These are phyloP conservation scores for Neosilurus mollespiculum DNA, from an alignment of 2,797 vertebrate genomes.

Conservation along the genomic window DNA sequence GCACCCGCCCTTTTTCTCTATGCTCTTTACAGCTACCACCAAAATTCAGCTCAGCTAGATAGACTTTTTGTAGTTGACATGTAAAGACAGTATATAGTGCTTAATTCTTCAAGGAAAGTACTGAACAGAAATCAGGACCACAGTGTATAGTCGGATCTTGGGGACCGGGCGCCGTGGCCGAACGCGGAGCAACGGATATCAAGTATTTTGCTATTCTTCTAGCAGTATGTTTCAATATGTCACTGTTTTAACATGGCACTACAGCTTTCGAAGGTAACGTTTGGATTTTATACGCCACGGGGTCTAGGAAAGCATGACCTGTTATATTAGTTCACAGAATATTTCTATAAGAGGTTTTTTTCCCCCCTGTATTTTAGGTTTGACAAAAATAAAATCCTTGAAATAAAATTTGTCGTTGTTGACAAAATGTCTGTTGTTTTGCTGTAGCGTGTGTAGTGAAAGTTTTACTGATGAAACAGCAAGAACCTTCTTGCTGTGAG, in stretches of 20 bases:
- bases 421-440: slow-evolving; percentile 54
- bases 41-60: slow-evolving; percentile 67
- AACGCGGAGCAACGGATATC: slow-evolving; percentile 65
- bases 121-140: slow-evolving; percentile 66
- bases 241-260: slow-evolving; percentile 67
- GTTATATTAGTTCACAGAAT: slow-evolving; percentile 68
- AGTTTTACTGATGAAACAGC: background rate
- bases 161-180: slow-evolving; percentile 62
- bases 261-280: slow-evolving; percentile 59
- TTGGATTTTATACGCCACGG: slow-evolving; percentile 64
- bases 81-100: slow-evolving; percentile 36
- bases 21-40: slow-evolving; percentile 57
- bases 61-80: slow-evolving; percentile 40
- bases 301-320: slow-evolving; percentile 64
- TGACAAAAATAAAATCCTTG: slow-evolving; percentile 66
- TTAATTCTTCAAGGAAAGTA: slow-evolving; percentile 59
- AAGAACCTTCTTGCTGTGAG: too few species aligned
- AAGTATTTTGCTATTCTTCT: slow-evolving; percentile 63
- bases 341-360: slow-evolving; percentile 72
- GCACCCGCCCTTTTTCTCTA: slow-evolving; percentile 53
- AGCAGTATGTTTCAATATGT: slow-evolving; percentile 58
- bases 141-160: slow-evolving; percentile 66
- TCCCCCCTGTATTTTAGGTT: slow-evolving; percentile 71
- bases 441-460: background rate
- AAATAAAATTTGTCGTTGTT: slow-evolving; percentile 77